Evolutionary conservation across 2,113 vertebrate genomes (phyloP).

Genomic region (Leuciscus idus): DNA sequence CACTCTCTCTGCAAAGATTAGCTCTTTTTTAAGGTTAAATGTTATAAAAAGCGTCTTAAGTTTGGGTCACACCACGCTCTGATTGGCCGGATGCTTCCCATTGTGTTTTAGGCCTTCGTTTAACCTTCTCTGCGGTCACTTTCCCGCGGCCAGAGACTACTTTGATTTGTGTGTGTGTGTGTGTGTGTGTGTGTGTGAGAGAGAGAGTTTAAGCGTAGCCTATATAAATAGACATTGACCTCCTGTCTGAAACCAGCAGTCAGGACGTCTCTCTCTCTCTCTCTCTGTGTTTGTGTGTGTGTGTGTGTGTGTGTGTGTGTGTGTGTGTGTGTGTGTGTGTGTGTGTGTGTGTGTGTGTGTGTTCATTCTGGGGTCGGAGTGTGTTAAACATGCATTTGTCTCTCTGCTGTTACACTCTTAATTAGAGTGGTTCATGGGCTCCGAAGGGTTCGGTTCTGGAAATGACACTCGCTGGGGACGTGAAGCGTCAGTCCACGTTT

Average conservation of each 20-base stretch:
- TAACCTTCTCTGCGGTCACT: conserved; percentile 35
- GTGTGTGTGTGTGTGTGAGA: neutral
- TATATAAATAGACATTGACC: conserved; percentile 47
- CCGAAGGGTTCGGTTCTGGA: conserved; percentile 19
- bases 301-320: too few species aligned
- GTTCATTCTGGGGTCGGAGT: conserved; percentile 2
- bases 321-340: too few species aligned
- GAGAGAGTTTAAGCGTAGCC: conserved; percentile 36
- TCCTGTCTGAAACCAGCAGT: conserved; percentile 35
- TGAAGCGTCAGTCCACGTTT: neutral
- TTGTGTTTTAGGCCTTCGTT: conserved; percentile 22
- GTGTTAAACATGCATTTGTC: conserved; percentile 69
- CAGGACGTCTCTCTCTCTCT: neutral
- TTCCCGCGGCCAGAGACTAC: conserved; percentile 2
- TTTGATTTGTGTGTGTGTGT: conserved; percentile 7
- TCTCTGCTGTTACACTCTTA: conserved; percentile 51
- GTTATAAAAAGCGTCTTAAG: conserved; percentile 53
- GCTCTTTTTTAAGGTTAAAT: conserved; percentile 47
- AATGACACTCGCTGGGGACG: conserved; percentile 6
- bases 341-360: neutral
- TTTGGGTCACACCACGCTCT: neutral
- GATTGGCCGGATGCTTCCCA: conserved; percentile 44
- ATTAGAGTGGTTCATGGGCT: conserved; percentile 63
- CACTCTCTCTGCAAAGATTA: conserved; percentile 15
- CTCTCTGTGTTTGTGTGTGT: too few species aligned